Conservation (phyloP, 2,888 invertebrate genomes). For the Teleogryllus oceanicus region DNA sequence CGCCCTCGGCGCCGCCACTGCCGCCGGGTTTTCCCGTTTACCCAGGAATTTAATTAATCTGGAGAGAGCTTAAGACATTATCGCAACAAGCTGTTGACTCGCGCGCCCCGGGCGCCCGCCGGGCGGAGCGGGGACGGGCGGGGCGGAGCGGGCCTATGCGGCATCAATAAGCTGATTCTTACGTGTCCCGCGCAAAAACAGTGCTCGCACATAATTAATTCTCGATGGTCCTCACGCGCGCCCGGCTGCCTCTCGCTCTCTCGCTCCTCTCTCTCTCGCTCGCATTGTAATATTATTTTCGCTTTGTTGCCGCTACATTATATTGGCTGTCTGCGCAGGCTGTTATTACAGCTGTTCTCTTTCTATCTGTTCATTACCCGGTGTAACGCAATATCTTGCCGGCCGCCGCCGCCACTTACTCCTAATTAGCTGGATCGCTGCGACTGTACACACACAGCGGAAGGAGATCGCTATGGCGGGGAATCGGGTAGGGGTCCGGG, state of each 20-base stretch:
- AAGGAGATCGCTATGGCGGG: neutral
- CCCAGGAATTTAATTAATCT: slow-evolving; percentile 18
- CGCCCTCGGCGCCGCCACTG: neutral
- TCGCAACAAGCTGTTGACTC: slow-evolving; percentile 18
- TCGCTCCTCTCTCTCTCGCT: neutral
- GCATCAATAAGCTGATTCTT: slow-evolving; percentile 18
- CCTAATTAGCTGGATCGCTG: slow-evolving; percentile 9
- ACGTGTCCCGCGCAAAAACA: slow-evolving; percentile 18
- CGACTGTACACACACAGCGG: slow-evolving; percentile 7
- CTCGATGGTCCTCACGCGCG: neutral
- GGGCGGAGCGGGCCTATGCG: neutral
- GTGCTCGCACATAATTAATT: slow-evolving; percentile 8
- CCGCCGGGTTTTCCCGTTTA: slow-evolving; percentile 18
- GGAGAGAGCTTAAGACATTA: slow-evolving; percentile 18
- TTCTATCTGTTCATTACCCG: slow-evolving; percentile 18
- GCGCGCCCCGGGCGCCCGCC: neutral
- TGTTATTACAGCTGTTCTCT: slow-evolving; percentile 18
- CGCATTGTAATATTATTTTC: slow-evolving; percentile 9
- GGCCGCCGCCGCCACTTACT: neutral
- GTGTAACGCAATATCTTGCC: slow-evolving; percentile 18
- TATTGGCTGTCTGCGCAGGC: neutral
- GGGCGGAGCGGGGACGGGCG: neutral
- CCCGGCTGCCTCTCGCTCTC: too few species aligned
- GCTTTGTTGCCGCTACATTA: slow-evolving; percentile 6
- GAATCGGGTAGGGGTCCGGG: neutral